These are phyloP conservation scores for Neofelis nebulosa DNA, from an alignment of 2,113 vertebrate genomes.

Conservation along the genomic window DNA sequence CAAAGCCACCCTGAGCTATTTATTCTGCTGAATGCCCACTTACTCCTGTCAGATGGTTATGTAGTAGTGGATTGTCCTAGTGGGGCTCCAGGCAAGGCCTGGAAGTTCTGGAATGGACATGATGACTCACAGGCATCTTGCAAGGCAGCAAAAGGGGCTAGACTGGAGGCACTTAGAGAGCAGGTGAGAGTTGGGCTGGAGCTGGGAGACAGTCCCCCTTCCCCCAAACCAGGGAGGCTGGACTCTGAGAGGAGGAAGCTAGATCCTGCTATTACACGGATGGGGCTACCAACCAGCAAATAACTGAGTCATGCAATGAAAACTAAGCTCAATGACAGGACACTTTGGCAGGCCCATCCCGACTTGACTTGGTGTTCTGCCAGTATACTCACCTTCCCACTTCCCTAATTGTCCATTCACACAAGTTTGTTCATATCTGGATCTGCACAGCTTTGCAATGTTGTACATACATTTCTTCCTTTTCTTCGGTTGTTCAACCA, in stretches of 20 bases:
- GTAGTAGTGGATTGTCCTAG: neutral
- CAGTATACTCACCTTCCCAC: neutral
- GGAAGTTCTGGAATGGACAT: neutral
- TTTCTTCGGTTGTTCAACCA: neutral
- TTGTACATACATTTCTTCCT: neutral
- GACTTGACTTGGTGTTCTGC: neutral
- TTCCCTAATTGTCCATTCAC: neutral
- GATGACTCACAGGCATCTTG: neutral
- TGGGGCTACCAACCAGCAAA: neutral
- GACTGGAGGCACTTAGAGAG: neutral
- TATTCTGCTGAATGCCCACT: neutral
- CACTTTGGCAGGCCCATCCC: neutral
- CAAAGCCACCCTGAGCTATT: neutral
- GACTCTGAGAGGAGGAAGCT: neutral
- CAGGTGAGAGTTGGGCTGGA: neutral
- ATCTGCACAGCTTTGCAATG: neutral
- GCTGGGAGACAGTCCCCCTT: neutral
- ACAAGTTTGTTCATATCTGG: neutral
- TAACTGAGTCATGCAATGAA: neutral
- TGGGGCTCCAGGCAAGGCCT: neutral
- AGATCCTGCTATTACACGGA: neutral
- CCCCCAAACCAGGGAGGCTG: neutral
- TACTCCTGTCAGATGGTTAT: neutral
- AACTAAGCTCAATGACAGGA: neutral
- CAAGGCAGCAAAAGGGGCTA: neutral